Base-by-base conservation (phyloP, 2,797 vertebrate species). In the Acrocephalus scirpaceus region DNA sequence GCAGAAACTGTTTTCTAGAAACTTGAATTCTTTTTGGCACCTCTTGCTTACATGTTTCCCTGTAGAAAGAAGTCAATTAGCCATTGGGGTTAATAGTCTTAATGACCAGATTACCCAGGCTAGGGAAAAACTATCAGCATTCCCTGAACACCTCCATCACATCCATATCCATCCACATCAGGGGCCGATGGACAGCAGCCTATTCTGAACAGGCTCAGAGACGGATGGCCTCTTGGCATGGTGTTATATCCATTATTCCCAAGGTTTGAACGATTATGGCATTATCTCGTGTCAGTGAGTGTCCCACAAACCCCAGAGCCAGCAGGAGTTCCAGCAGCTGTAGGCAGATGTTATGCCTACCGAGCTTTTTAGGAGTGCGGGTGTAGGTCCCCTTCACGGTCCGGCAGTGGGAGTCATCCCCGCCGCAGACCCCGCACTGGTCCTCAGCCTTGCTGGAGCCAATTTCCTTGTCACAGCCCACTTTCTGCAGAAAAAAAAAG, bases 381-480 rank as follows among this genome's bases (percentile, higher is more conserved):
- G 98, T 99, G 90, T 99, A 99, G 38, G 98, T 99, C 60, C 99
- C 99, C 97, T 99, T 99, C 47, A 99, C 98, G 0, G 99, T 99
- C 89, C 99, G 98, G 91, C 99, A 99, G 91, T 99, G 99, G 8
- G 99, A 99, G 83, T 99, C 99, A 81, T 99, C 99, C 25, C 99
- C 99, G 1, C 99, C 99, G 10, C 99, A 99, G 26, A 99, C 99
- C 1, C 99, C 99, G 11, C 99, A 99, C 92, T 99, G 99, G 96
- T 99, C 99, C 90, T 99, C 99, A 1, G 98, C 97, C 97, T 99
- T 99, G 91, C 87, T 98, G 10, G 99, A 99, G 76, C 99, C 99
- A 8, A 99, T 99, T 86, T 99, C 99, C 96, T 98, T 98, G 97
- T 99, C 99, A 61, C 99, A 99, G 94, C 99, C 99, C 62, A 99